These are phyloP conservation scores for Gastracanthus pulcherrimus DNA, from an alignment of 2,888 invertebrate species.

Conservation along the genomic window DNA sequence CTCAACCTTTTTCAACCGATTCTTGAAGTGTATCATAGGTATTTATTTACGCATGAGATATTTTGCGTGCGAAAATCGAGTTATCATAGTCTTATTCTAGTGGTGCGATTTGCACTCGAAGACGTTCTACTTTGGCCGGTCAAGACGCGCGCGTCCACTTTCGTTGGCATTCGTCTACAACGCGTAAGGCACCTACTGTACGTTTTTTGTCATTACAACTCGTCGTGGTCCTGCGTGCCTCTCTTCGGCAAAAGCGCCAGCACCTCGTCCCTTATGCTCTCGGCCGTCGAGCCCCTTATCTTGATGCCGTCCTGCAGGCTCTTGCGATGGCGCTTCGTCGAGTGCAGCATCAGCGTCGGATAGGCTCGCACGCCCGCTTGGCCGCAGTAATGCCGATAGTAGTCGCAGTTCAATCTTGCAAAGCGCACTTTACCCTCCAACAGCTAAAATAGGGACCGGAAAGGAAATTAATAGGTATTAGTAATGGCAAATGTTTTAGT, in stretches of 20 bases:
- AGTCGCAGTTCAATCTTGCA: slow-evolving; percentile 84
- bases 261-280: slow-evolving; percentile 52
- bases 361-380: slow-evolving; percentile 82
- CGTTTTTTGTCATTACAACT: slow-evolving; percentile 46
- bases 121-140: slow-evolving; percentile 38
- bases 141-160: background rate
- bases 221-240: slow-evolving; percentile 39
- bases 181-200: slow-evolving; percentile 46
- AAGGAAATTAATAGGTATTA: background rate
- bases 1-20: too few species aligned
- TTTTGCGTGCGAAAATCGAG: too few species aligned
- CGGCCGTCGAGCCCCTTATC: slow-evolving; percentile 62
- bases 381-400: slow-evolving; percentile 79
- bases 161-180: background rate
- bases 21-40: too few species aligned
- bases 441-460: slow-evolving; percentile 51
- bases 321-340: slow-evolving; percentile 78
- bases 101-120: background rate
- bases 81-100: too few species aligned
- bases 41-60: too few species aligned
- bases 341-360: slow-evolving; percentile 85
- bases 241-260: slow-evolving; percentile 2
- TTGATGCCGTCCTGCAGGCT: slow-evolving; percentile 61
- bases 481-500: too few species aligned
- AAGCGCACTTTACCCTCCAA: slow-evolving; percentile 77